phyloP scores from a whole-genome alignment of 2,113 vertebrate species.

The Telmatochromis sp. region DNA sequence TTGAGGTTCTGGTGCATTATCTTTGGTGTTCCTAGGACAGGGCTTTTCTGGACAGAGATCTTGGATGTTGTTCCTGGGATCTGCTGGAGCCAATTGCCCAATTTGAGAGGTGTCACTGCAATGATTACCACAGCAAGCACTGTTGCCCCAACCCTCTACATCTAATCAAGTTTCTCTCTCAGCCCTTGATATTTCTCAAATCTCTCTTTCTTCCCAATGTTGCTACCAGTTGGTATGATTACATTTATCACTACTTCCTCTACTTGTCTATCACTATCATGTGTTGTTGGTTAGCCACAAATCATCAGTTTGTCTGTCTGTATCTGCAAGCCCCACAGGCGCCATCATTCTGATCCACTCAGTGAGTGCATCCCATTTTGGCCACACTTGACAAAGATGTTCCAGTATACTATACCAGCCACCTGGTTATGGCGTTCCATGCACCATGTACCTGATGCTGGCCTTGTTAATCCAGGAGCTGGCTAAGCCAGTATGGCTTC shows the following conservation, averaged over 20 bases:
- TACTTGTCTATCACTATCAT: not conserved
- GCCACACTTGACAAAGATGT: not conserved
- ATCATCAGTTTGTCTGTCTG: not conserved
- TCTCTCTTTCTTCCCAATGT: not conserved
- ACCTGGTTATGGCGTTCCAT: not conserved
- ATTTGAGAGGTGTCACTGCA: not conserved
- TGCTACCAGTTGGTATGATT: not conserved
- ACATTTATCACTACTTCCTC: not conserved
- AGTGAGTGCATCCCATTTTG: rapidly evolving
- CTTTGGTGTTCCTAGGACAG: not conserved
- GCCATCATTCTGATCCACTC: not conserved
- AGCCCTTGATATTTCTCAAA: not conserved
- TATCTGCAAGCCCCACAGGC: rapidly evolving
- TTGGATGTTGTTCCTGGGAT: not conserved
- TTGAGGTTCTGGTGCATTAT: rapidly evolving
- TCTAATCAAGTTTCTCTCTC: not conserved
- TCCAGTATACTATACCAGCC: not conserved
- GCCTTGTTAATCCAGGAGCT: not conserved
- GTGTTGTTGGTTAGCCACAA: not conserved
- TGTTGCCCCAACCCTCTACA: not conserved
- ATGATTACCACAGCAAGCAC: not conserved
- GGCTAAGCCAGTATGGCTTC: not conserved
- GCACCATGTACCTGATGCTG: not conserved
- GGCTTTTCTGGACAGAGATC: not conserved
- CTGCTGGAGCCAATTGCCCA: not conserved